Evolutionary conservation across 2,888 invertebrate genomes (phyloP).

Genomic region (Stegophylla sp.): DNA sequence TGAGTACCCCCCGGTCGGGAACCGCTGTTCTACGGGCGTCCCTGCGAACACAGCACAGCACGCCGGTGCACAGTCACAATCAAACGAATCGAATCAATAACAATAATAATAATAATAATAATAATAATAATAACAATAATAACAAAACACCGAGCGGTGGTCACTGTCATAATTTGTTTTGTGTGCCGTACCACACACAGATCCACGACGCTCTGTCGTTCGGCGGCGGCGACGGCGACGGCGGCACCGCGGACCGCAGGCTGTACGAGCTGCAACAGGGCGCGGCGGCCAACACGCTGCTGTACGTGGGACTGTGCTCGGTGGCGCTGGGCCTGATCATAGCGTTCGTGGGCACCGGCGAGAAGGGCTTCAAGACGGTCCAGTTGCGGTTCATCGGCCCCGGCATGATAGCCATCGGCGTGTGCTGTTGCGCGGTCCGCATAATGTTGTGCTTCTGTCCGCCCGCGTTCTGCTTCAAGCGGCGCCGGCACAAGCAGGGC

Average conservation of each 20-base stretch:
- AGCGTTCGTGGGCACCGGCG: constrained; percentile 88
- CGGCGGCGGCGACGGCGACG: constrained; percentile 79
- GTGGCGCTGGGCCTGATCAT: constrained; percentile 85
- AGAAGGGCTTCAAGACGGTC: constrained; percentile 85
- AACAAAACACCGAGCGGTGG: too few relatives aligned
- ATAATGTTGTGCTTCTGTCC: constrained; percentile 81
- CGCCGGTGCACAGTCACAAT: too few relatives aligned
- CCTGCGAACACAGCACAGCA: too few relatives aligned
- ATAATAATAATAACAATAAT: constrained; percentile 7
- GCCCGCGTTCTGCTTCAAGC: constrained; percentile 62
- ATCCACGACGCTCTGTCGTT: constrained; percentile 81
- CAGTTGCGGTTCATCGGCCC: constrained; percentile 87
- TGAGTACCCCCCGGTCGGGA: too few relatives aligned
- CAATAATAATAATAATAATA: background rate
- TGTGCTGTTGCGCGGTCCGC: constrained; percentile 82
- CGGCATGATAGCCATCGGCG: constrained; percentile 78
- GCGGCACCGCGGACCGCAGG: constrained; percentile 65
- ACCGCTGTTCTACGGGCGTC: too few relatives aligned
- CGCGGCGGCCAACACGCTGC: constrained; percentile 82
- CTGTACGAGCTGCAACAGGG: constrained; percentile 69
- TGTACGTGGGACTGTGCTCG: constrained; percentile 84
- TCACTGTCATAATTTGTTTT: too few relatives aligned
- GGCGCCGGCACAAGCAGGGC: constrained; percentile 61
- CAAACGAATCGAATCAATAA: background rate
- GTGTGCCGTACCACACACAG: constrained; percentile 65